These are phyloP conservation scores for Knipowitschia caucasica DNA, from an alignment of 2,797 vertebrate species.

Conservation along the genomic window DNA sequence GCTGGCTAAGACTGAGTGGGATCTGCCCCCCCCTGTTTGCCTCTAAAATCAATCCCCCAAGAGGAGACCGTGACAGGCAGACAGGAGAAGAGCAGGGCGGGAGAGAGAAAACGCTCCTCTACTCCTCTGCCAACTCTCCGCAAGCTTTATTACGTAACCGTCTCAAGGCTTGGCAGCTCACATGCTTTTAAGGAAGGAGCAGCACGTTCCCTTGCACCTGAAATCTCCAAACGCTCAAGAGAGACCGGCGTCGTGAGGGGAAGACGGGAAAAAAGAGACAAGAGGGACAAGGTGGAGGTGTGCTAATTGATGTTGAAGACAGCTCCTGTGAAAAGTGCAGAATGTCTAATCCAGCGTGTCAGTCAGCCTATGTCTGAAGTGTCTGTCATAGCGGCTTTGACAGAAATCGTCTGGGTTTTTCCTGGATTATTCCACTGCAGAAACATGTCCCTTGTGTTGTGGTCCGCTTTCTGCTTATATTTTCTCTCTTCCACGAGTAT, in stretches of 20 bases:
- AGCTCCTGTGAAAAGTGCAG: conserved; percentile 1
- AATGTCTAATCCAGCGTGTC: conserved; percentile 9
- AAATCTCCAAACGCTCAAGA: conserved; percentile 42
- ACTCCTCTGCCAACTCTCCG: conserved; percentile 50
- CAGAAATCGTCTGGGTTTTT: not conserved
- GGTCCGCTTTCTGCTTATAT: too few species aligned
- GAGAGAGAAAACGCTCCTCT: conserved; percentile 38
- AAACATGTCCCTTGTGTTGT: not conserved
- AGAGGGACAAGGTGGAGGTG: conserved; percentile 31
- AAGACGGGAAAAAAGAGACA: conserved; percentile 18
- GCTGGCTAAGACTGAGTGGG: conserved; percentile 23
- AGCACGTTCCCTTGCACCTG: conserved; percentile 64
- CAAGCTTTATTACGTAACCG: conserved; percentile 64
- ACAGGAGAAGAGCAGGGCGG: conserved; percentile 18
- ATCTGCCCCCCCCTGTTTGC: conserved; percentile 12
- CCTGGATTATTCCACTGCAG: not conserved
- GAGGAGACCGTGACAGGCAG: conserved; percentile 10
- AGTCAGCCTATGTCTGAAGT: not conserved
- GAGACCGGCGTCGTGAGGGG: conserved; percentile 22
- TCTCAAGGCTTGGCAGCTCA: conserved; percentile 61
- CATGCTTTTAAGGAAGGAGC: conserved; percentile 65
- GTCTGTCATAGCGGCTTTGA: conserved; percentile 4
- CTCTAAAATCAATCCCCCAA: conserved; percentile 17
- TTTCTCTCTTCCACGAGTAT: too few species aligned
- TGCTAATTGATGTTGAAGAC: conserved; percentile 13